These are phyloP conservation scores for Palythoa grandis DNA, from an alignment of 92 coral and sea anemone genomes.

Conservation along the genomic window DNA sequence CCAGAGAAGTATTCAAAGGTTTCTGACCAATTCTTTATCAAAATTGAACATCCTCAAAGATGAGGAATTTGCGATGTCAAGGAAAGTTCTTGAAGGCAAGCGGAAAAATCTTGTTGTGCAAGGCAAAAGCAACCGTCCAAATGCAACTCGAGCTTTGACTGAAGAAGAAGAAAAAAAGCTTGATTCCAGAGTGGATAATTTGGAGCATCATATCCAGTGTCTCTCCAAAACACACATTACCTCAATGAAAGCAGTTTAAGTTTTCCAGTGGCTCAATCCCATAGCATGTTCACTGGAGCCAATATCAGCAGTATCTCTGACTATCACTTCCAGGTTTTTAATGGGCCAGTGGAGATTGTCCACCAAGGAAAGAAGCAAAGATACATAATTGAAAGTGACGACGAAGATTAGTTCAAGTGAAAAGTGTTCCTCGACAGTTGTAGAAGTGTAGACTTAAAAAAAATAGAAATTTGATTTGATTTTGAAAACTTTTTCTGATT, in stretches of 20 bases:
- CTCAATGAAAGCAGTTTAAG: not conserved
- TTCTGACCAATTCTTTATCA: slow-evolving; percentile 1
- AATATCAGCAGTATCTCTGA: slow-evolving; percentile 41
- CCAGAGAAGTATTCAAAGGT: slow-evolving; percentile 49
- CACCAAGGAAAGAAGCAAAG: slow-evolving; percentile 45
- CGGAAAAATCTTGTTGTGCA: slow-evolving; percentile 45
- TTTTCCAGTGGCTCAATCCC: slow-evolving; percentile 1
- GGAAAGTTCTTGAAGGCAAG: slow-evolving; percentile 60
- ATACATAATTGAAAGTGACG: slow-evolving; percentile 40
- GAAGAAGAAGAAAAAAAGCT: slow-evolving; percentile 52
- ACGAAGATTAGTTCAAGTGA: slow-evolving; percentile 1
- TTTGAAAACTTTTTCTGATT: not conserved
- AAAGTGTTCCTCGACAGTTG: not conserved
- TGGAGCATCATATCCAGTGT: slow-evolving; percentile 40
- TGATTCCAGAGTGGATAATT: slow-evolving; percentile 39
- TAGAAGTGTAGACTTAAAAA: not conserved
- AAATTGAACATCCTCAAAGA: slow-evolving; percentile 48
- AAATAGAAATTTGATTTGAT: not conserved
- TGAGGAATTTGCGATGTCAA: slow-evolving; percentile 39
- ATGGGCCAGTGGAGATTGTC: slow-evolving; percentile 50
- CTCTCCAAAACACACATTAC: slow-evolving; percentile 26
- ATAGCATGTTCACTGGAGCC: slow-evolving; percentile 51
- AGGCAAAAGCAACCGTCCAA: slow-evolving; percentile 55
- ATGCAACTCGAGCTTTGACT: slow-evolving; percentile 14
- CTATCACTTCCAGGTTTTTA: slow-evolving; percentile 59